Evolutionary conservation across 2,113 vertebrate species (phyloP).

Genomic region (Atractosteus spatula): DNA sequence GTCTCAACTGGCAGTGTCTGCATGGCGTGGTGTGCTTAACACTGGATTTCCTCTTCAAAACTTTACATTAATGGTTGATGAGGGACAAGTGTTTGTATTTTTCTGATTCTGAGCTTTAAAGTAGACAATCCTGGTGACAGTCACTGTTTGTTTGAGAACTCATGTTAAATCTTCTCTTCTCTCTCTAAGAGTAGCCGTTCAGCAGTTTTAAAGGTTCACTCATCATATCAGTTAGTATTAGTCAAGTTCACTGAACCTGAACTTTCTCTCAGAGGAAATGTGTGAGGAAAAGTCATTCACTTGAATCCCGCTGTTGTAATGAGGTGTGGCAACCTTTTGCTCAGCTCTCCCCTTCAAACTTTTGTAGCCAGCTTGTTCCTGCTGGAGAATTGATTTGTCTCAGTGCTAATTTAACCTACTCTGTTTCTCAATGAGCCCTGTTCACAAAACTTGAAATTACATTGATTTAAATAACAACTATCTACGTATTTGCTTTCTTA

Average conservation of each 20-base stretch:
- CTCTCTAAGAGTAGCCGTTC: constrained; percentile 26
- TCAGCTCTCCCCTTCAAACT: constrained; percentile 19
- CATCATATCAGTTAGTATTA: constrained; percentile 13
- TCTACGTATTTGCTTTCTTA: too few relatives aligned
- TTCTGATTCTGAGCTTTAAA: background rate
- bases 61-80: constrained; percentile 43
- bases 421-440: too few relatives aligned
- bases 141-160: too few relatives aligned
- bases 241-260: constrained; percentile 21
- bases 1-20: constrained; percentile 46
- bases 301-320: background rate
- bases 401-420: background rate
- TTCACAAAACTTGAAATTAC: too few relatives aligned
- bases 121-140: too few relatives aligned
- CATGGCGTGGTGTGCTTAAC: constrained; percentile 46
- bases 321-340: constrained; percentile 10
- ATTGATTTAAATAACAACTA: too few relatives aligned
- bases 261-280: constrained; percentile 1
- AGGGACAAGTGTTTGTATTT: constrained; percentile 25
- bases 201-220: constrained; percentile 10
- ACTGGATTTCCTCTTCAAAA: constrained; percentile 48
- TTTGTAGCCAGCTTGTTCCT: constrained; percentile 12
- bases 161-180: constrained; percentile 41
- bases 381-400: background rate
- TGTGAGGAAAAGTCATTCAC: background rate